These are phyloP conservation scores for Eupithecia pulchellata DNA, from an alignment of 2,888 invertebrate species.

Conservation along the genomic window DNA sequence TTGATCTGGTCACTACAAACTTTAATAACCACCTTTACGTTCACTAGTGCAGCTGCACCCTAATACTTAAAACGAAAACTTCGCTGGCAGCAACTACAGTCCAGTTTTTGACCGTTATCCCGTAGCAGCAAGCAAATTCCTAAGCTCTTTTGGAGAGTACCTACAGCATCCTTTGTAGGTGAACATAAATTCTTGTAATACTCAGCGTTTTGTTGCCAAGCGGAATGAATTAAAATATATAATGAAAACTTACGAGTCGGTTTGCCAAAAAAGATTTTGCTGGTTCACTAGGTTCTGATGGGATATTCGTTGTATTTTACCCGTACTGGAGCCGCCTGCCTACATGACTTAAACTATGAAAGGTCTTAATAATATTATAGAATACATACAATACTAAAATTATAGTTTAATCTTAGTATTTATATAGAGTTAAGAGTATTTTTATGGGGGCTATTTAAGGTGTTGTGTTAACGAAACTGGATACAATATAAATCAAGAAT, in stretches of 20 bases:
- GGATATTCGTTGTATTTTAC: neutral
- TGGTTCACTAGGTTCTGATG: neutral
- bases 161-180: conserved; percentile 20
- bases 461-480: no score
- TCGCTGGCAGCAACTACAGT: conserved; percentile 30
- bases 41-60: conserved; percentile 7
- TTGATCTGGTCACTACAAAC: neutral
- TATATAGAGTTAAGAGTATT: no score
- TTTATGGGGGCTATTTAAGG: no score
- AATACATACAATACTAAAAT: neutral
- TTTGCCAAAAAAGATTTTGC: conserved; percentile 11
- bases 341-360: neutral
- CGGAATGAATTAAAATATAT: conserved; percentile 10
- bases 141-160: conserved; percentile 31
- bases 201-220: conserved; percentile 21
- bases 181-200: conserved; percentile 31
- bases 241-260: conserved; percentile 9
- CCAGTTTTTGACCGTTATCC: conserved; percentile 31
- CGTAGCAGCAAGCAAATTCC: conserved; percentile 30
- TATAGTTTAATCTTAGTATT: no score
- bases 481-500: no score
- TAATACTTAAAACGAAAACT: conserved; percentile 26
- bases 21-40: neutral
- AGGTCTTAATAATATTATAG: neutral
- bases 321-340: neutral